A percentile compares a stretch with the other conserved stretches of the same genome.
phyloP scores from a whole-genome alignment of 2,113 vertebrate species.

The Rhinolophus ferrumequinum region DNA sequence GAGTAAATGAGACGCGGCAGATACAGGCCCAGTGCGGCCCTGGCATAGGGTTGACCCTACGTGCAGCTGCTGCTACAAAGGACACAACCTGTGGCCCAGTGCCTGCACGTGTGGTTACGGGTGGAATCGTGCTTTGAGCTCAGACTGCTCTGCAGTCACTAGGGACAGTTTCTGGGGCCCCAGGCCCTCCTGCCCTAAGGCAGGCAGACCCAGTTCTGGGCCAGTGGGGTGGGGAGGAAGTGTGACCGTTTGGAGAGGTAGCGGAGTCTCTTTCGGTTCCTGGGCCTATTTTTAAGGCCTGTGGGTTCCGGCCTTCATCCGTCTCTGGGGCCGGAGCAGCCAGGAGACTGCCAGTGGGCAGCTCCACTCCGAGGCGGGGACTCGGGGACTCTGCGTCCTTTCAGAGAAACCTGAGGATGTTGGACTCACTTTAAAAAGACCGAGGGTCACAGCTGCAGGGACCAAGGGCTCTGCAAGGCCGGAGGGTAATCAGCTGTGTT shows the following conservation, averaged over 20 bases:
- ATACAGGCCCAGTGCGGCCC: fast-evolving
- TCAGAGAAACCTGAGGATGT: background rate
- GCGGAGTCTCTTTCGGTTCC: background rate
- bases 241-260: background rate
- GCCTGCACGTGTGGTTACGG: fast-evolving
- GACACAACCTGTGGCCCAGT: fast-evolving
- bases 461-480: background rate
- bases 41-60: fast-evolving
- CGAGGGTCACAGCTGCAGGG: background rate
- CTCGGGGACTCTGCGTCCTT: background rate
- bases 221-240: background rate
- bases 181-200: fast-evolving
- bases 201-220: background rate
- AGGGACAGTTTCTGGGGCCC: background rate
- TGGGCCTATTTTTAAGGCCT: slow-evolving; percentile 61
- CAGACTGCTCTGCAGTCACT: background rate
- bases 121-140: fast-evolving
- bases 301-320: background rate
- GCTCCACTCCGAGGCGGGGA: background rate
- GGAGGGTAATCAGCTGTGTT: background rate
- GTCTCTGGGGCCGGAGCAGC: background rate
- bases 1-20: fast-evolving
- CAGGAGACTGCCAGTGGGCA: background rate
- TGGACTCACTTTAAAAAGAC: background rate
- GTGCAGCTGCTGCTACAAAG: fast-evolving